Evolutionary conservation across 1,140 invertebrate species (phyloP).

Genomic region (Drosophila mojavensis): DNA sequence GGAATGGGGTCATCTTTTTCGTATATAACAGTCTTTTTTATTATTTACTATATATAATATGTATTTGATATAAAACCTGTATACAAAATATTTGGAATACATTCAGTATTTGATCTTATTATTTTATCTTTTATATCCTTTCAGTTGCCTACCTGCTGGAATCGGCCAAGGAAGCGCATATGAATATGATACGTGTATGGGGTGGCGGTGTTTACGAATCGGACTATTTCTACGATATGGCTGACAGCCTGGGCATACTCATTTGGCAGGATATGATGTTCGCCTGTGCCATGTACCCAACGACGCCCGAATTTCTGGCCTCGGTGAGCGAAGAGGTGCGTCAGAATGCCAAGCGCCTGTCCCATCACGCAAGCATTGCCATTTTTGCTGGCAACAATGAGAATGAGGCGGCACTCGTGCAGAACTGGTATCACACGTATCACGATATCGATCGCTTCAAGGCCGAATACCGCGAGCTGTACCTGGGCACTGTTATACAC

Average conservation of each 20-base stretch:
- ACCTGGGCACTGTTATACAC: conserved; percentile 90
- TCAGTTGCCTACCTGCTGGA: conserved; percentile 87
- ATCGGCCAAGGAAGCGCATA: conserved; percentile 91
- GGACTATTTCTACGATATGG: conserved; percentile 95
- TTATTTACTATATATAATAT: neutral
- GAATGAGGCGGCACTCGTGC: conserved; percentile 95
- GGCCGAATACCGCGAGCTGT: conserved; percentile 94
- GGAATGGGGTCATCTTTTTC: no score
- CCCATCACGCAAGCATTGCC: conserved; percentile 95
- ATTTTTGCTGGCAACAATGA: conserved; percentile 99
- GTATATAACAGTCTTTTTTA: no score
- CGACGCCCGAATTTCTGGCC: conserved; percentile 88
- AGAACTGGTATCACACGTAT: conserved; percentile 92
- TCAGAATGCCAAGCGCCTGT: conserved; percentile 93
- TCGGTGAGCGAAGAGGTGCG: conserved; percentile 91
- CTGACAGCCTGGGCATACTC: conserved; percentile 92
- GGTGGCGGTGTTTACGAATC: conserved; percentile 98
- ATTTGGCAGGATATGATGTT: conserved; percentile 99
- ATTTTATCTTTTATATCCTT: neutral
- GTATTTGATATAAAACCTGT: neutral
- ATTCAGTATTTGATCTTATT: no score
- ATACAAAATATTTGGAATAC: no score
- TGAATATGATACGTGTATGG: conserved; percentile 98
- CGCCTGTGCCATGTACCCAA: conserved; percentile 98
- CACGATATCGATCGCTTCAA: conserved; percentile 87